Conservation (phyloP, 2,888 invertebrate genomes). For the Sympetrum striolatum region DNA sequence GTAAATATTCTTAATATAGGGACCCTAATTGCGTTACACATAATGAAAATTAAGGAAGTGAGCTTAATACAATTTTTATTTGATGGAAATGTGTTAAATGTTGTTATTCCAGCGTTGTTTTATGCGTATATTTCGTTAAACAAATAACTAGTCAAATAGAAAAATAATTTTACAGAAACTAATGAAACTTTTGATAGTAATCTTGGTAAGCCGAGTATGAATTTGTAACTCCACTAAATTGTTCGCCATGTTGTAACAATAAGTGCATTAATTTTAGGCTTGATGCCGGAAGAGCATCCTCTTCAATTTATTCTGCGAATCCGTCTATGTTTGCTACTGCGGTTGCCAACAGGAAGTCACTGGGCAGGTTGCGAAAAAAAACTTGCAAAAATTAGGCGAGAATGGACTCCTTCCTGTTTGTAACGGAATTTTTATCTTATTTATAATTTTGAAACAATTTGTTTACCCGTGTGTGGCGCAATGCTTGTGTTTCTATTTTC, state of each 20-base stretch:
- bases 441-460: too few species aligned
- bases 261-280: neutral
- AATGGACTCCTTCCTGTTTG: neutral
- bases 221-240: neutral
- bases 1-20: too few species aligned
- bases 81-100: too few species aligned
- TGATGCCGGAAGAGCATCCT: neutral
- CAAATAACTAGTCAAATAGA: too few species aligned
- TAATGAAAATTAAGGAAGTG: too few species aligned
- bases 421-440: neutral
- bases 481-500: neutral
- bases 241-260: neutral
- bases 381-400: neutral
- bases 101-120: too few species aligned
- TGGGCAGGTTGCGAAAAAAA: neutral
- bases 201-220: too few species aligned
- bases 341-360: neutral
- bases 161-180: too few species aligned
- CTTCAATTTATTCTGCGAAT: neutral
- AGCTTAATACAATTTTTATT: too few species aligned
- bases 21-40: too few species aligned
- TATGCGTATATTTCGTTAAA: too few species aligned
- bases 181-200: neutral
- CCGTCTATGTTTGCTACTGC: neutral
- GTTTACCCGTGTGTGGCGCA: neutral